Percentiles rank a stretch among this genome's conserved stretches.
These are phyloP conservation scores for Melopsittacus undulatus DNA, from an alignment of 2,797 vertebrate species.

Conservation along the genomic window DNA sequence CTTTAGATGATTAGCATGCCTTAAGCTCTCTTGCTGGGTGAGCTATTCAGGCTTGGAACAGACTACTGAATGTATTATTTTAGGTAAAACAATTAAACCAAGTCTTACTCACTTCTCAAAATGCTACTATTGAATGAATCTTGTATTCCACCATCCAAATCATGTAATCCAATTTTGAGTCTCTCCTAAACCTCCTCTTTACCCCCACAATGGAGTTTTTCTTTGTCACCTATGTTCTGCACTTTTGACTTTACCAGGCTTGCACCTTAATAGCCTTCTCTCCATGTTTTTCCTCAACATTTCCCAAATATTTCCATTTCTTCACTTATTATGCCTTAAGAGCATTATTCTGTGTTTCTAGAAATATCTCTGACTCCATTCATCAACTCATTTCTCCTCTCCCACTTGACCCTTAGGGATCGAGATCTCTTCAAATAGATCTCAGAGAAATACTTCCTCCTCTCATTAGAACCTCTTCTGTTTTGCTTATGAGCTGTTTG, in stretches of 20 bases:
- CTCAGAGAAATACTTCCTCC: neutral
- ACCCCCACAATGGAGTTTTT: neutral
- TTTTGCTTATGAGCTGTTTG: neutral
- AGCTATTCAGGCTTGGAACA: neutral
- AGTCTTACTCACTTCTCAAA: neutral
- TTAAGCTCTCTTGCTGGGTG: neutral
- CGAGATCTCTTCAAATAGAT: neutral
- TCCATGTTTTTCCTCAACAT: neutral
- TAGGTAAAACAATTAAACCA: neutral
- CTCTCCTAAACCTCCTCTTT: neutral
- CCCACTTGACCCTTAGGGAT: neutral
- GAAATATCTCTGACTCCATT: neutral
- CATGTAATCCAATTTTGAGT: neutral
- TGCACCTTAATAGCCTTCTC: neutral
- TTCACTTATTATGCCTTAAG: neutral
- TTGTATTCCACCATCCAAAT: neutral
- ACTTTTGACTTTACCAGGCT: rapidly evolving
- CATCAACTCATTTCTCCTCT: neutral
- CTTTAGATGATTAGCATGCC: neutral
- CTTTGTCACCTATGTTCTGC: neutral
- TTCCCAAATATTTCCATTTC: neutral
- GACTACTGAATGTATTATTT: neutral
- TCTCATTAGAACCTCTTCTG: neutral
- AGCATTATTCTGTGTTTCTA: neutral
- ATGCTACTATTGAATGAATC: neutral